Percentiles rank a stretch among this genome's conserved stretches.
phyloP scores from a whole-genome alignment of 2,888 invertebrate species.

The Pycnomerus fuliginosus region DNA sequence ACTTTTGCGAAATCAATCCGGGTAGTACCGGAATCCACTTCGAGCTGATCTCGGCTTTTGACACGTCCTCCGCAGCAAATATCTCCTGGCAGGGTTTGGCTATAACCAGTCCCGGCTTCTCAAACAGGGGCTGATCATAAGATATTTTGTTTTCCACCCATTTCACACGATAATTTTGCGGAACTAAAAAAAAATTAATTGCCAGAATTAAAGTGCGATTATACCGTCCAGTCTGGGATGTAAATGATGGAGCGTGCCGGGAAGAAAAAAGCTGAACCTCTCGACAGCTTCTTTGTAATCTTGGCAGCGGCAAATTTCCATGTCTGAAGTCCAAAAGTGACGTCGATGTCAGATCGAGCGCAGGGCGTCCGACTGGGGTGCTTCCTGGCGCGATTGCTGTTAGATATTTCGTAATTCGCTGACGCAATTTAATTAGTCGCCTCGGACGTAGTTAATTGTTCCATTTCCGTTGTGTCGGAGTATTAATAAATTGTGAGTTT shows the following conservation, averaged over 20 bases:
- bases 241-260: slow-evolving; percentile 9
- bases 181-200: background rate
- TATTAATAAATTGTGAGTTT: too few relatives aligned
- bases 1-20: slow-evolving; percentile 11
- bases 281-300: slow-evolving; percentile 8
- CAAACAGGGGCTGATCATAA: slow-evolving; percentile 1
- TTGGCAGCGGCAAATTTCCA: slow-evolving; percentile 17
- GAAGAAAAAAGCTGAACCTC: slow-evolving; percentile 5
- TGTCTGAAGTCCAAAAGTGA: too few relatives aligned
- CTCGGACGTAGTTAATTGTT: too few relatives aligned
- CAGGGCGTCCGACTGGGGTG: too few relatives aligned
- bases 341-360: too few relatives aligned
- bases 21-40: slow-evolving; percentile 15
- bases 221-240: background rate
- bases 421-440: too few relatives aligned
- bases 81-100: background rate
- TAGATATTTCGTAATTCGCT: too few relatives aligned
- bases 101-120: background rate
- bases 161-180: slow-evolving; percentile 1
- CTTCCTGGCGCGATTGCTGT: too few relatives aligned
- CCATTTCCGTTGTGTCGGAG: too few relatives aligned
- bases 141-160: slow-evolving; percentile 7
- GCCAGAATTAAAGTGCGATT: background rate
- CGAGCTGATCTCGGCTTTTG: background rate
- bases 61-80: background rate